A percentile compares a stretch with the other conserved stretches of the same genome.
These are phyloP conservation scores for Napeogenes sylphis DNA, from an alignment of 2,888 invertebrate genomes.

Conservation along the genomic window DNA sequence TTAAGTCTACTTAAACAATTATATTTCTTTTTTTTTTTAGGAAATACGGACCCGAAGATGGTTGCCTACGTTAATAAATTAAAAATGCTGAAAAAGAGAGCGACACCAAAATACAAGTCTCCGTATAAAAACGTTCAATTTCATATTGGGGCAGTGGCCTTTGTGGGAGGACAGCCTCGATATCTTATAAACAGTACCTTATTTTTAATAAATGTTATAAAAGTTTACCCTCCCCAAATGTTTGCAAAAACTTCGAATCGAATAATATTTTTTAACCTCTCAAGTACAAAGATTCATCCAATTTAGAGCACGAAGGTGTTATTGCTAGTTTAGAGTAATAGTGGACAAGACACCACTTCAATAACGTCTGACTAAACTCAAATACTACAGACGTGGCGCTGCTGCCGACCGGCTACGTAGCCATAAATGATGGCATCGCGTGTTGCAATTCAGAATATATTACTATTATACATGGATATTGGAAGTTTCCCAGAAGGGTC, in stretches of 20 bases:
- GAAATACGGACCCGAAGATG: slow-evolving; percentile 55
- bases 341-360: background rate
- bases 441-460: slow-evolving; percentile 36
- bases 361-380: slow-evolving; percentile 5
- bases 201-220: background rate
- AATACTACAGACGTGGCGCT: slow-evolving; percentile 43
- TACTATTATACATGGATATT: slow-evolving; percentile 46
- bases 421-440: slow-evolving; percentile 51
- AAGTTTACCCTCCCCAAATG: no score
- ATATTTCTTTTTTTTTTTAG: slow-evolving; percentile 37
- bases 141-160: slow-evolving; percentile 48
- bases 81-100: slow-evolving; percentile 54
- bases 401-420: slow-evolving; percentile 57
- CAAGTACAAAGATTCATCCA: no score
- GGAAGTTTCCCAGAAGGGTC: slow-evolving; percentile 47
- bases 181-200: slow-evolving; percentile 51
- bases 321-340: no score
- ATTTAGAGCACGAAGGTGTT: no score
- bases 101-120: slow-evolving; percentile 44
- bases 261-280: no score
- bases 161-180: slow-evolving; percentile 47
- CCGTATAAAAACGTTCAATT: slow-evolving; percentile 54
- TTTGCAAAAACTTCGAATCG: no score
- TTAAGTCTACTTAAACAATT: slow-evolving; percentile 7
- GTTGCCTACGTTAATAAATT: slow-evolving; percentile 50